A percentile compares a stretch with the other conserved stretches of the same genome.
phyloP scores from a whole-genome alignment of 2,888 invertebrate species.

The Amphipyra berbera region DNA sequence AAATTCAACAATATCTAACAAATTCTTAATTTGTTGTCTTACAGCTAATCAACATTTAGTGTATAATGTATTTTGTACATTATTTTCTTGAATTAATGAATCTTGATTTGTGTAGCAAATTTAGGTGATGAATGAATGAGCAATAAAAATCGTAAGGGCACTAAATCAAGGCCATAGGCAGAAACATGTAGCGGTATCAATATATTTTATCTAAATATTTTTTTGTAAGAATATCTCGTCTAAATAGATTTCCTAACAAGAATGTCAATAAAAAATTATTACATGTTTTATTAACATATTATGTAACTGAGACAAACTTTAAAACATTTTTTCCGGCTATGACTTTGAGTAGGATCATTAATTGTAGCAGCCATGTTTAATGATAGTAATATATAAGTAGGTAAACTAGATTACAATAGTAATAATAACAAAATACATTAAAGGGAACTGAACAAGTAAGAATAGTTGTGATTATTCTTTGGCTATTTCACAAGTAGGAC shows the following conservation, averaged over 20 bases:
- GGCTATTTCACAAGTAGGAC: slow-evolving; percentile 47
- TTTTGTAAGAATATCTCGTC: no score
- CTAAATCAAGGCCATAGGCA: slow-evolving; percentile 32
- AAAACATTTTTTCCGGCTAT: no score
- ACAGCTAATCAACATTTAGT: slow-evolving; percentile 70
- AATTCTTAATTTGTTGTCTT: slow-evolving; percentile 72
- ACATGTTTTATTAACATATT: no score
- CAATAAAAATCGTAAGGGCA: slow-evolving; percentile 11
- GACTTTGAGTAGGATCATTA: slow-evolving; percentile 11
- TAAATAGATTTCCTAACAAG: no score
- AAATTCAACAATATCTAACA: slow-evolving; percentile 80
- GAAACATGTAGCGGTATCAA: slow-evolving; percentile 18
- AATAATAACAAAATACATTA: slow-evolving; percentile 24
- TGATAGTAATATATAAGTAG: slow-evolving; percentile 13
- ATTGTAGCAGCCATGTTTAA: slow-evolving; percentile 25
- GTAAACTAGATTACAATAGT: slow-evolving; percentile 33
- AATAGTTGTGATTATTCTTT: slow-evolving; percentile 56
- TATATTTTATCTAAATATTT: background rate
- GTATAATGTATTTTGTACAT: slow-evolving; percentile 76
- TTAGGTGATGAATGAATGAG: slow-evolving; percentile 27
- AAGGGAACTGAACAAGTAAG: slow-evolving; percentile 12
- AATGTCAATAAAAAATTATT: no score
- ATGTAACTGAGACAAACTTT: no score
- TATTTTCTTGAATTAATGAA: slow-evolving; percentile 56
- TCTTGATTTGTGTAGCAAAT: slow-evolving; percentile 40